Percentiles rank a stretch among this genome's conserved stretches.
Evolutionary conservation across 2,113 vertebrate genomes (phyloP).

Genomic region (Gorsachius goisagi): DNA sequence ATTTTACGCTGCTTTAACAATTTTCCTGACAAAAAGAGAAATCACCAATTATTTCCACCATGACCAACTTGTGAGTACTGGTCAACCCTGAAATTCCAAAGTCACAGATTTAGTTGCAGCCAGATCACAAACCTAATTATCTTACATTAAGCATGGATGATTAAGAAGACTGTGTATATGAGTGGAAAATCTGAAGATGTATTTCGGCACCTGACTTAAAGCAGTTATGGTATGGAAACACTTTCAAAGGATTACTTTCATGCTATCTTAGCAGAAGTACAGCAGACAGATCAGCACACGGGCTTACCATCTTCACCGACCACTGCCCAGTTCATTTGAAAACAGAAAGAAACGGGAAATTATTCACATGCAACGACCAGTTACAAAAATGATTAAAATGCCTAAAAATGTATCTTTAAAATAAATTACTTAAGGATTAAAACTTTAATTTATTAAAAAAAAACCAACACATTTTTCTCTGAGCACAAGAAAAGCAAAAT

Average conservation of each 20-base stretch:
- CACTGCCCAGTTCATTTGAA: slow-evolving; percentile 88
- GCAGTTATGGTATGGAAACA: slow-evolving; percentile 69
- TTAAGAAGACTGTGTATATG: slow-evolving; percentile 46
- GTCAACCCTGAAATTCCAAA: background rate
- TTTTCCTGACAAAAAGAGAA: background rate
- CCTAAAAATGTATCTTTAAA: background rate
- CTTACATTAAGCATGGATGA: slow-evolving; percentile 65
- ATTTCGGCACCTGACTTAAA: slow-evolving; percentile 62
- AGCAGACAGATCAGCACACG: slow-evolving; percentile 79
- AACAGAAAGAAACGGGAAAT: slow-evolving; percentile 86
- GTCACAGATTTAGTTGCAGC: background rate
- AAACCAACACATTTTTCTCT: slow-evolving; percentile 34
- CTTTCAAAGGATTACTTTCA: slow-evolving; percentile 68
- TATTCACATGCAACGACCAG: slow-evolving; percentile 74
- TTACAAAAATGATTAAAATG: slow-evolving; percentile 51
- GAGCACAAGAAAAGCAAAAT: slow-evolving; percentile 49
- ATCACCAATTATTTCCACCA: background rate
- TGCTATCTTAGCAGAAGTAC: slow-evolving; percentile 70
- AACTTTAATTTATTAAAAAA: background rate
- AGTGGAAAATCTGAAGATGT: slow-evolving; percentile 56
- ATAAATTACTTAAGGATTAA: background rate
- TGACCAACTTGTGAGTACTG: background rate
- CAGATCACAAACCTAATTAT: background rate
- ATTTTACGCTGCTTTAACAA: background rate
- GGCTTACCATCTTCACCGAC: slow-evolving; percentile 95